Evolutionary conservation across 2,113 vertebrate genomes (phyloP), one percentile per base, ranked within the genome.

Genomic region (Monarcha castaneiventris): DNA sequence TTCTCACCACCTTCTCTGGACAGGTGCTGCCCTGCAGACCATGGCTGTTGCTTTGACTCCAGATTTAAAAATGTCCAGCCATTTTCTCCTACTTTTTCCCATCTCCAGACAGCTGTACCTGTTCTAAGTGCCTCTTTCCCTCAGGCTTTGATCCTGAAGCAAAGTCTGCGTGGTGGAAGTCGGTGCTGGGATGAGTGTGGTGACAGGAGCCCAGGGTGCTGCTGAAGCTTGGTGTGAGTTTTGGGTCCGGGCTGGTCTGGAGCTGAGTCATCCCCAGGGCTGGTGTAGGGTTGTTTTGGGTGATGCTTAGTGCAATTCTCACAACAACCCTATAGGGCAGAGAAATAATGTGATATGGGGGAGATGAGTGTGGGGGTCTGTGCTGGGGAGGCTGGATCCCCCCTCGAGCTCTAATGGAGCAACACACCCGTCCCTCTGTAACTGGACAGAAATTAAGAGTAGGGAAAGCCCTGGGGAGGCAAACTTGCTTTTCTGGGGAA

Each of bases 391-490:
- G 44, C 59, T 33, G 29, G 9, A 51, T 26, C 7, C 3, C 8
- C 3, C 0, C 2, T 61, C 14, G 46, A 32, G 19, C 41, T 84
- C 51, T 48, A 22, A 37, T 5, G 26, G 46, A 58, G n/a, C 13
- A 66, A 19, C 26, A 20, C 3, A 1, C 17, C 39, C 4, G 0
- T 30, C 13, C 10, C 19, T 59, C 77, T 71, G 7, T 46, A 75
- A 43, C 0, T 13, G 52, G 30, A 15, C 30, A 82, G n/a, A 62
- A 78, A 63, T n/a, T 0, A 2, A 33, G 11, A 13, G 13, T 16
- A 20, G 32, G 48, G 43, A 84, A 63, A 72, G 21, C 29, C 18
- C 30, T 1, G 35, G 8, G 21, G 21, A 35, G 15, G 18, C 4
- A 52, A 78, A 23, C 18, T 52, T 25, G 22, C 25, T 23, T 58